A percentile compares a stretch with the other conserved stretches of the same genome.
phyloP scores from a whole-genome alignment of 2,113 vertebrate species.

The Orthonyx spaldingii region DNA sequence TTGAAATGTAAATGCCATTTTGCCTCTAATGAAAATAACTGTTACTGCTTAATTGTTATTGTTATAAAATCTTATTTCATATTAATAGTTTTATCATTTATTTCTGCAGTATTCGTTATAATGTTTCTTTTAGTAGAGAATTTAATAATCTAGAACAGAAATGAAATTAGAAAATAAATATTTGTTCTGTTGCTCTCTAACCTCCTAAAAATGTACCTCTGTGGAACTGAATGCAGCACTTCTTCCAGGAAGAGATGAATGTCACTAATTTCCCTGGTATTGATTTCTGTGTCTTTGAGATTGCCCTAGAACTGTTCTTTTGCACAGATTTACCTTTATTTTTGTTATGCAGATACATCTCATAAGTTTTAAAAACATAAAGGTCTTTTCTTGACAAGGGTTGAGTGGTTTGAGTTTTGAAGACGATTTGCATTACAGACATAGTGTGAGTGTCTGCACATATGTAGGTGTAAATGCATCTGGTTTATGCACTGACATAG shows the following conservation, averaged over 20 bases:
- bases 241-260: not conserved
- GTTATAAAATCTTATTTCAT: not conserved
- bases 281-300: not conserved
- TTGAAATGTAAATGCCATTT: not conserved
- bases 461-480: not conserved
- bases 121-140: not conserved
- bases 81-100: not conserved
- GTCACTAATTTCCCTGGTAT: not conserved
- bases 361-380: not conserved
- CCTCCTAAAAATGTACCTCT: not conserved
- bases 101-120: not conserved
- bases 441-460: not conserved
- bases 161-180: not conserved
- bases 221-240: not conserved
- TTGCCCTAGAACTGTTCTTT: not conserved
- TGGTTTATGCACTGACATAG: not conserved
- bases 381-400: not conserved
- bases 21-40: not conserved
- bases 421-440: not conserved
- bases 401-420: not conserved
- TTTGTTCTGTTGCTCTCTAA: not conserved
- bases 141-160: not conserved
- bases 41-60: not conserved
- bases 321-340: not conserved
- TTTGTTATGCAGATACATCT: not conserved